phyloP scores from a whole-genome alignment of 1,140 invertebrate genomes.

The Drosophila subpulchrella region DNA sequence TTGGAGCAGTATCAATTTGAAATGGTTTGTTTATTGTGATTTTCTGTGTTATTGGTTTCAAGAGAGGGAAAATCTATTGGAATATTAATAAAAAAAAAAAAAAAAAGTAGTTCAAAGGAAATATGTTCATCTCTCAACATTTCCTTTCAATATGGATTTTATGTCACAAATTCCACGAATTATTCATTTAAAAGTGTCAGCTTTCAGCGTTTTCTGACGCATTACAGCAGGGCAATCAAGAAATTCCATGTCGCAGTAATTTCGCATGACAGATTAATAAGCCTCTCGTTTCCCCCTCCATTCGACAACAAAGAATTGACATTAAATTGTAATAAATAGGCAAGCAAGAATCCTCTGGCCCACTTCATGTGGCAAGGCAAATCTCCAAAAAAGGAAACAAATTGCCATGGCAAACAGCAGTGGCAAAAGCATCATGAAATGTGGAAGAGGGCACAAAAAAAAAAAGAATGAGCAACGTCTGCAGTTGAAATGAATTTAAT shows the following conservation, averaged over 20 bases:
- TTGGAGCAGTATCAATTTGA: not conserved
- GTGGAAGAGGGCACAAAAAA: slow-evolving; percentile 7
- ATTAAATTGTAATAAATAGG: slow-evolving; percentile 76
- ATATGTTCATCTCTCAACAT: not conserved
- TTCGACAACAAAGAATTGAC: slow-evolving; percentile 49
- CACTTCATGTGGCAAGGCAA: slow-evolving; percentile 37
- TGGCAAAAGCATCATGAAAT: slow-evolving; percentile 20
- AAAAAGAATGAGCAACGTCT: slow-evolving; percentile 67
- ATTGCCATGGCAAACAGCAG: slow-evolving; percentile 38
- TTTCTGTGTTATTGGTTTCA: too few relatives aligned
- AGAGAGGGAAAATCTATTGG: too few relatives aligned
- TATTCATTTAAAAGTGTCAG: slow-evolving; percentile 29
- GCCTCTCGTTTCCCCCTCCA: slow-evolving; percentile 1
- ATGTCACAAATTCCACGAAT: slow-evolving; percentile 5
- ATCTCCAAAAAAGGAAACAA: slow-evolving; percentile 37
- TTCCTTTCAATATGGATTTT: not conserved
- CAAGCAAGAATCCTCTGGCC: slow-evolving; percentile 34
- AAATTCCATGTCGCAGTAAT: slow-evolving; percentile 46
- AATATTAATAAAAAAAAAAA: too few relatives aligned
- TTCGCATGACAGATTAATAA: slow-evolving; percentile 54
- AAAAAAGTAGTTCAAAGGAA: not conserved
- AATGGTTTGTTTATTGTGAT: slow-evolving; percentile 8
- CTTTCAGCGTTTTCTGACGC: slow-evolving; percentile 33
- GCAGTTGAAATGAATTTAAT: slow-evolving; percentile 80
- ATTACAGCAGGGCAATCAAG: slow-evolving; percentile 22